Evolutionary conservation across 92 coral and sea anemone species (phyloP).

Genomic region (Epizoanthus fatuus): DNA sequence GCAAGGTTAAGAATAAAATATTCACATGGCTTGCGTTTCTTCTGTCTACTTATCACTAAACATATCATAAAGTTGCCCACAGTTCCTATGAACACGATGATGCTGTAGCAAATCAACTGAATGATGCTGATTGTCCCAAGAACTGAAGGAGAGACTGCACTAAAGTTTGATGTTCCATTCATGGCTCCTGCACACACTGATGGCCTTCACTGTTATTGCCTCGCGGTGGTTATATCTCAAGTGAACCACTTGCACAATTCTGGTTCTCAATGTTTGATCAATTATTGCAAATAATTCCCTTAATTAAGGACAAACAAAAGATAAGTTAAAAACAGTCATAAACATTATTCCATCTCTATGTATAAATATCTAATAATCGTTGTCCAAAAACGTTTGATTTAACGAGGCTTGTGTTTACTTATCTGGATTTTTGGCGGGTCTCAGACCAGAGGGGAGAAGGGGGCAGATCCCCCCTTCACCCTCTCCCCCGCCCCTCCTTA

Average conservation of each 20-base stretch:
- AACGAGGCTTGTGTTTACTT: too few species aligned
- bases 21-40: conserved; percentile 85
- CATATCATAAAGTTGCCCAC: conserved; percentile 82
- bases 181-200: not conserved
- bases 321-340: too few species aligned
- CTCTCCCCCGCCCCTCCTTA: too few species aligned
- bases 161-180: not conserved
- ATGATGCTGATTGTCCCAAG: conserved; percentile 3
- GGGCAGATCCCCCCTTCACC: too few species aligned
- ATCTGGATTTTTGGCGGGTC: too few species aligned
- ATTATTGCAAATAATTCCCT: not conserved
- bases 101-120: conserved; percentile 7
- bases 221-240: not conserved
- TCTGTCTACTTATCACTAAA: conserved; percentile 73
- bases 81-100: conserved; percentile 69
- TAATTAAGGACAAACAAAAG: too few species aligned
- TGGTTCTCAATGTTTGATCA: not conserved
- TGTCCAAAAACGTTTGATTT: too few species aligned
- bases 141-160: not conserved
- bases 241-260: not conserved
- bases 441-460: too few species aligned
- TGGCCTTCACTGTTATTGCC: not conserved
- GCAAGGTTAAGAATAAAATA: conserved; percentile 94
- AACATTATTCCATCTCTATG: too few species aligned
- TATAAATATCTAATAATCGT: too few species aligned